These are phyloP conservation scores for Drosophila macrospina DNA, from an alignment of 2,888 invertebrate genomes.

Conservation along the genomic window DNA sequence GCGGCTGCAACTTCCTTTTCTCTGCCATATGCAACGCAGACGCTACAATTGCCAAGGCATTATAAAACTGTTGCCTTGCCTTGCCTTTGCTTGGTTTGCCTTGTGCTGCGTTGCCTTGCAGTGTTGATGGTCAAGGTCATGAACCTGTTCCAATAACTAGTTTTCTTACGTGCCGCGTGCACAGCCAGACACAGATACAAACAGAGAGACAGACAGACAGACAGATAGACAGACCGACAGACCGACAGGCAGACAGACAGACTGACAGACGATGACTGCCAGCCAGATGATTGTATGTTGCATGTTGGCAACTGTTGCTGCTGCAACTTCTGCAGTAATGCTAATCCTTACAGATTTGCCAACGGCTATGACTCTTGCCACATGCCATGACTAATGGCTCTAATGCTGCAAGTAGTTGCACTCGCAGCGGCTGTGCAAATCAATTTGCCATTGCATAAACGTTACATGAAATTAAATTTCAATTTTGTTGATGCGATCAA, in stretches of 20 bases:
- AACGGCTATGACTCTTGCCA: slow-evolving; percentile 38
- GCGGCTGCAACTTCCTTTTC: slow-evolving; percentile 66
- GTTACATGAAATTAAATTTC: slow-evolving; percentile 76
- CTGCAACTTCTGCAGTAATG: slow-evolving; percentile 46
- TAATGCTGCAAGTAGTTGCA: slow-evolving; percentile 41
- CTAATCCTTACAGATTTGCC: slow-evolving; percentile 70
- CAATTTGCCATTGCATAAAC: slow-evolving; percentile 70
- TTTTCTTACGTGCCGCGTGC: slow-evolving; percentile 77
- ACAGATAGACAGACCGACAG: slow-evolving; percentile 29
- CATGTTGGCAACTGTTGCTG: slow-evolving; percentile 59
- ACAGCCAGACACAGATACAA: slow-evolving; percentile 31
- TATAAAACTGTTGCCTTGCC: slow-evolving; percentile 63
- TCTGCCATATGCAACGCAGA: slow-evolving; percentile 71
- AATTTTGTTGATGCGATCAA: slow-evolving; percentile 54
- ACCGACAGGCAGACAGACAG: slow-evolving; percentile 30
- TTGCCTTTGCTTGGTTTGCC: slow-evolving; percentile 19
- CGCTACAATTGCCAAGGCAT: slow-evolving; percentile 62
- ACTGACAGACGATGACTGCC: slow-evolving; percentile 24
- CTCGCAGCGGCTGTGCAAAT: slow-evolving; percentile 56
- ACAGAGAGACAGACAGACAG: slow-evolving; percentile 29
- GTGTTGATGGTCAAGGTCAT: slow-evolving; percentile 83
- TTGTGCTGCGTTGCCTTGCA: slow-evolving; percentile 14
- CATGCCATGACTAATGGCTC: slow-evolving; percentile 71
- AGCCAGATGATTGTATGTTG: slow-evolving; percentile 77
- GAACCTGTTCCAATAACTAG: slow-evolving; percentile 83